Percentiles rank a stretch among this genome's conserved stretches.
These are phyloP conservation scores for Hypercompe scribonia DNA, from an alignment of 2,888 invertebrate genomes.

Conservation along the genomic window DNA sequence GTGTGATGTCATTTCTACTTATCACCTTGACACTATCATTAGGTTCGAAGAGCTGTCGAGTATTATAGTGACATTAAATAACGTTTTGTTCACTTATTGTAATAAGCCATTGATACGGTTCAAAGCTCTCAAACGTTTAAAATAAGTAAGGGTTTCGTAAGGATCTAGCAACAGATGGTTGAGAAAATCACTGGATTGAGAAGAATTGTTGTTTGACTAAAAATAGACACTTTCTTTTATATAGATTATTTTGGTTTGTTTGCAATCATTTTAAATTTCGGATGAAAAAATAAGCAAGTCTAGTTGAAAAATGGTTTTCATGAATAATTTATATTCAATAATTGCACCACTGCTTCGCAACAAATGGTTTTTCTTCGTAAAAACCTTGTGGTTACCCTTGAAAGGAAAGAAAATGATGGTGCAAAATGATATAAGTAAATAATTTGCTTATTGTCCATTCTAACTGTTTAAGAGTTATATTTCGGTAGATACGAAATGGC, in stretches of 20 bases:
- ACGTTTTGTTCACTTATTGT: conserved; percentile 64
- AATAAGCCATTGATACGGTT: conserved; percentile 70
- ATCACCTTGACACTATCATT: conserved; percentile 44
- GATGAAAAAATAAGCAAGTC: not conserved
- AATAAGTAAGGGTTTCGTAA: conserved; percentile 1
- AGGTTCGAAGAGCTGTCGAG: conserved; percentile 26
- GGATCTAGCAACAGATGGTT: not conserved
- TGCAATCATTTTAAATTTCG: not conserved
- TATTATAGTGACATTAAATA: conserved; percentile 70
- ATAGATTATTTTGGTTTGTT: not conserved
- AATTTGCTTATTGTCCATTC: too few species aligned
- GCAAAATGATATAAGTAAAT: too few species aligned
- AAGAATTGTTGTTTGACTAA: not conserved
- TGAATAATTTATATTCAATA: too few species aligned
- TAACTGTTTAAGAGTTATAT: too few species aligned
- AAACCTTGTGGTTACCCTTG: too few species aligned
- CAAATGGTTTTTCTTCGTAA: too few species aligned
- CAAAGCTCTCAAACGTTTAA: conserved; percentile 28
- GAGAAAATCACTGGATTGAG: not conserved
- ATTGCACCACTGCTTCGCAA: too few species aligned
- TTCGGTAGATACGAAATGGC: too few species aligned
- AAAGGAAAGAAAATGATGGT: too few species aligned
- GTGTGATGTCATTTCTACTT: conserved; percentile 41
- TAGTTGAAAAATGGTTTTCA: too few species aligned
- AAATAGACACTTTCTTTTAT: not conserved